Evolutionary conservation across 2,888 invertebrate genomes (phyloP).

Genomic region (Nomada goodeniana): DNA sequence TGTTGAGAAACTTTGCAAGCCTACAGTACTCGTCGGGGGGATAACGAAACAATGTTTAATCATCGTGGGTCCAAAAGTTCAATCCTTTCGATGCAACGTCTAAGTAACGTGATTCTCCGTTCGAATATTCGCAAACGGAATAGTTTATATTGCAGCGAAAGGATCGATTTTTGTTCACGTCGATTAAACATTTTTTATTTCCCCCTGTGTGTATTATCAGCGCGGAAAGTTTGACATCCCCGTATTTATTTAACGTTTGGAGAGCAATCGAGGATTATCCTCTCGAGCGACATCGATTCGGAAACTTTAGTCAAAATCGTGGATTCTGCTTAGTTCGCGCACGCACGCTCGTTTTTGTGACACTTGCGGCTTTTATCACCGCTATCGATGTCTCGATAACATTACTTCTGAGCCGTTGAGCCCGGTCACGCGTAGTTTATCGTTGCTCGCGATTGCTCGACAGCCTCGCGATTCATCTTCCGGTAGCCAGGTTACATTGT

Average conservation of each 20-base stretch:
- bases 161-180: no score
- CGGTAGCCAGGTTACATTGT: not conserved
- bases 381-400: slow-evolving; percentile 48
- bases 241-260: no score
- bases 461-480: slow-evolving; percentile 21
- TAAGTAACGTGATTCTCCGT: no score
- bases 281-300: not conserved
- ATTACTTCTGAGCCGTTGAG: slow-evolving; percentile 23
- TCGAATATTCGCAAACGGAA: no score
- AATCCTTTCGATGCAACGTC: no score
- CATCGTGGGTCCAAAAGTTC: no score
- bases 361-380: slow-evolving; percentile 33
- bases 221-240: not conserved
- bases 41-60: no score
- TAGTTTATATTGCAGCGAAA: no score
- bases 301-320: not conserved
- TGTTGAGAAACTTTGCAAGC: no score
- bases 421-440: slow-evolving; percentile 15
- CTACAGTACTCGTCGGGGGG: no score
- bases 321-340: slow-evolving; percentile 5
- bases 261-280: not conserved
- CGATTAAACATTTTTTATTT: no score
- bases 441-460: not conserved
- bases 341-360: slow-evolving; percentile 6
- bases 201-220: no score